phyloP scores from a whole-genome alignment of 2,113 vertebrate genomes.

The Ornithorhynchus anatinus region DNA sequence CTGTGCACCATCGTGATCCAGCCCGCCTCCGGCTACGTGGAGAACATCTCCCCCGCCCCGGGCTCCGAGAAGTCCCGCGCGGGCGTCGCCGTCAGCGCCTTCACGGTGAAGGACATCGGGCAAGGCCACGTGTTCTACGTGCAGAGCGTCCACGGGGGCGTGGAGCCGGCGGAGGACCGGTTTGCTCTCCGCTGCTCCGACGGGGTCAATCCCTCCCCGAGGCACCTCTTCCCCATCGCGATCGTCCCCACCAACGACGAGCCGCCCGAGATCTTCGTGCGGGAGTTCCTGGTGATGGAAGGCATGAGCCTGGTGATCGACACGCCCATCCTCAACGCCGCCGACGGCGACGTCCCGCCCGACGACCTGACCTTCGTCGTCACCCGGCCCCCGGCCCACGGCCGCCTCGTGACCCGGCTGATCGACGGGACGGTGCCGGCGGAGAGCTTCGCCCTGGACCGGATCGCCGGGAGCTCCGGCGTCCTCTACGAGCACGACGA shows the following conservation, averaged over 20 bases:
- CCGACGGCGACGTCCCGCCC: conserved; percentile 83
- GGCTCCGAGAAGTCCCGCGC: conserved; percentile 95
- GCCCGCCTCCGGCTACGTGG: conserved; percentile 87
- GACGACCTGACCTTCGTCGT: conserved; percentile 85
- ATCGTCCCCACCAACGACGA: conserved; percentile 90
- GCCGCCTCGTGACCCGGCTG: conserved; percentile 88
- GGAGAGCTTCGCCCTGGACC: conserved; percentile 86
- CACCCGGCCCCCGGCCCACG: conserved; percentile 80
- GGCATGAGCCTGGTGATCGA: conserved; percentile 94
- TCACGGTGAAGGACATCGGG: conserved; percentile 89
- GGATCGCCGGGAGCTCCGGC: conserved; percentile 89
- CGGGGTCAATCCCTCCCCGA: conserved; percentile 92
- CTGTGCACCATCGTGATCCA: conserved; percentile 92
- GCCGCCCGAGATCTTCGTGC: conserved; percentile 87
- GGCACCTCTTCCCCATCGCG: conserved; percentile 85
- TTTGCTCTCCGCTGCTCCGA: conserved; percentile 94
- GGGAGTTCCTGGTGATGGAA: conserved; percentile 96
- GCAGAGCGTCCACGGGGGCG: conserved; percentile 91
- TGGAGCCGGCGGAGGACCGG: conserved; percentile 92
- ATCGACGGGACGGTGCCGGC: conserved; percentile 82
- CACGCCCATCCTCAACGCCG: conserved; percentile 88
- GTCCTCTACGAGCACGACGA: conserved; percentile 94
- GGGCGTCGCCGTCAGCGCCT: conserved; percentile 89
- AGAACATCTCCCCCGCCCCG: conserved; percentile 93
- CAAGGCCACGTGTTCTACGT: conserved; percentile 90